phyloP scores from a whole-genome alignment of 2,113 vertebrate species.

The Tringa solitaria region DNA sequence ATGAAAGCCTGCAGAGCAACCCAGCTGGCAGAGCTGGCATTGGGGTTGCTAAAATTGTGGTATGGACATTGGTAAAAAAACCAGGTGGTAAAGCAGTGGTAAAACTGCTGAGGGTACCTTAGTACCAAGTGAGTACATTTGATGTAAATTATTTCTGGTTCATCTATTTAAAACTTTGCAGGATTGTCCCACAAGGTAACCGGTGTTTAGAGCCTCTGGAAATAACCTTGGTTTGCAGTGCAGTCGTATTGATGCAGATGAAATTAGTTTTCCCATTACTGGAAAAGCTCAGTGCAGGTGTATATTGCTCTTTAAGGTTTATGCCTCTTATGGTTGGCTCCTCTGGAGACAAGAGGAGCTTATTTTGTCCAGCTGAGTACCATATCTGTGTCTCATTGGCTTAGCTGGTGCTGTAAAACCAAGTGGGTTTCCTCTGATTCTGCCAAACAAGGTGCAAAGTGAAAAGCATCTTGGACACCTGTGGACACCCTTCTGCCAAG shows the following conservation, averaged over 20 bases:
- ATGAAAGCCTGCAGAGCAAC: rapidly evolving
- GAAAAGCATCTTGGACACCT: neutral
- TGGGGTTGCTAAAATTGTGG: rapidly evolving
- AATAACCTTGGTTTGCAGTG: neutral
- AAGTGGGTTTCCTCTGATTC: neutral
- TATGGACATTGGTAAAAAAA: rapidly evolving
- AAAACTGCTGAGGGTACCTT: neutral
- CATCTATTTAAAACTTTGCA: neutral
- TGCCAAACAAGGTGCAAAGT: conserved; percentile 44
- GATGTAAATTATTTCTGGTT: neutral
- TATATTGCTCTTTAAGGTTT: neutral
- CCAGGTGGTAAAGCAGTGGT: too few relatives aligned
- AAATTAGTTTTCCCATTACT: neutral
- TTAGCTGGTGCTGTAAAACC: neutral
- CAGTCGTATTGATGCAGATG: neutral
- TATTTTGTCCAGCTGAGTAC: neutral
- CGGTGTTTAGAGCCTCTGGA: neutral
- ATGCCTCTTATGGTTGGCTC: neutral
- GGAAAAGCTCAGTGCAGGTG: neutral
- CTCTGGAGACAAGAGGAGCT: neutral
- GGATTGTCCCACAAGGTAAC: neutral
- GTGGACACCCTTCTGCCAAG: neutral
- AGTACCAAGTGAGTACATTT: rapidly evolving
- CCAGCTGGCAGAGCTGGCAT: neutral
- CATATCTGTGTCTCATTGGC: neutral